Evolutionary conservation across 2,797 vertebrate species (phyloP).

Genomic region (Lemur catta): DNA sequence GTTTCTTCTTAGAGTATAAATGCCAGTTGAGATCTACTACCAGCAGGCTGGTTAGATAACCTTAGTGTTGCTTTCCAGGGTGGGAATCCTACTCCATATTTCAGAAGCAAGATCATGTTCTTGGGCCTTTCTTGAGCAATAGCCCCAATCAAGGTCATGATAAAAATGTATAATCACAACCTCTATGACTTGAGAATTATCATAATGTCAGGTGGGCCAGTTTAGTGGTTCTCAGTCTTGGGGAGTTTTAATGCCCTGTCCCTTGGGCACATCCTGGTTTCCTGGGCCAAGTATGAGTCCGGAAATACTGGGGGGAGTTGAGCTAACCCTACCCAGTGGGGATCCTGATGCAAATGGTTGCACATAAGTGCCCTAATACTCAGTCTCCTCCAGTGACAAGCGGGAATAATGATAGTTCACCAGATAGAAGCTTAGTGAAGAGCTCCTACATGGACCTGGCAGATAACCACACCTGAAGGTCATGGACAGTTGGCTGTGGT

Average conservation of each 20-base stretch:
- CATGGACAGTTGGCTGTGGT: background rate
- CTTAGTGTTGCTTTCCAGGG: background rate
- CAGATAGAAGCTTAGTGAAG: background rate
- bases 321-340: background rate
- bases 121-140: background rate
- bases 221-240: background rate
- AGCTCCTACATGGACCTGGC: background rate
- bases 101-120: background rate
- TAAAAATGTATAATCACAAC: background rate
- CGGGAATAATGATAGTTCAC: background rate
- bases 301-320: background rate
- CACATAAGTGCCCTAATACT: background rate
- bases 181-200: background rate
- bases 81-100: background rate
- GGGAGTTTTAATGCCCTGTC: background rate
- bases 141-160: background rate
- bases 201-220: background rate
- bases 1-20: background rate
- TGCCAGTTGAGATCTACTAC: background rate
- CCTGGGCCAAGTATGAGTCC: background rate
- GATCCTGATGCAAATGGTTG: background rate
- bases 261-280: background rate
- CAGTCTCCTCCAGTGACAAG: background rate
- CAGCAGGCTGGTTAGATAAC: background rate
- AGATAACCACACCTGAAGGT: background rate